Conservation (phyloP, 1,140 invertebrate species). For the Plodia interpunctella region DNA sequence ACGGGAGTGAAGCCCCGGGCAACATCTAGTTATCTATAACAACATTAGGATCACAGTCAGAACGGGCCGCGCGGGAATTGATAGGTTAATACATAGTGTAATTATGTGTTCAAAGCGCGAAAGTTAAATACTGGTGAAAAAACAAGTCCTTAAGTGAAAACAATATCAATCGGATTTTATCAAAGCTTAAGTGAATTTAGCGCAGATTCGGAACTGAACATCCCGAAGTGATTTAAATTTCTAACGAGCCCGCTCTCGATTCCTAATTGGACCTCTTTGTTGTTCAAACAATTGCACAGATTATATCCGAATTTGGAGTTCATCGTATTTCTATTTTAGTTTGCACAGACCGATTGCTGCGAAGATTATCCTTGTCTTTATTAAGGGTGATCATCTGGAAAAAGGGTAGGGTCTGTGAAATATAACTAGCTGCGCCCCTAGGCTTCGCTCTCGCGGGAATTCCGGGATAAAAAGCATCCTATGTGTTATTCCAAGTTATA, state of each 20-base stretch:
- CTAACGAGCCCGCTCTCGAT: slow-evolving; percentile 10
- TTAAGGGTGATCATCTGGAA: neutral
- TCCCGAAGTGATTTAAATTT: slow-evolving; percentile 12
- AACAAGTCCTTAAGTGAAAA: neutral
- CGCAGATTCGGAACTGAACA: slow-evolving; percentile 4
- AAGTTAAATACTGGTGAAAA: no score
- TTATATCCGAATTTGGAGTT: slow-evolving; percentile 10
- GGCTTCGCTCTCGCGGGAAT: no score
- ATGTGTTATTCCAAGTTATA: no score
- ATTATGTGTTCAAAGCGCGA: no score
- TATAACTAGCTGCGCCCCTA: neutral
- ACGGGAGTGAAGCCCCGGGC: no score
- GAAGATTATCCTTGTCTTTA: neutral
- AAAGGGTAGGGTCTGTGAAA: neutral
- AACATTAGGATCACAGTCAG: no score
- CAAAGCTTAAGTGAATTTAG: slow-evolving; percentile 8
- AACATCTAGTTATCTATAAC: no score
- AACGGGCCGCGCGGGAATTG: no score
- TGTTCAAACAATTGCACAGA: slow-evolving; percentile 12
- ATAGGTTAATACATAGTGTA: no score
- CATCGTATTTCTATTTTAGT: slow-evolving; percentile 10
- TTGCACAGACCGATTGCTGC: neutral
- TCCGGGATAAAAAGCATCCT: no score
- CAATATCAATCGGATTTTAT: neutral
- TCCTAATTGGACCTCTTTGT: slow-evolving; percentile 13